phyloP scores from a whole-genome alignment of 2,113 vertebrate species.

The Talpa occidentalis region DNA sequence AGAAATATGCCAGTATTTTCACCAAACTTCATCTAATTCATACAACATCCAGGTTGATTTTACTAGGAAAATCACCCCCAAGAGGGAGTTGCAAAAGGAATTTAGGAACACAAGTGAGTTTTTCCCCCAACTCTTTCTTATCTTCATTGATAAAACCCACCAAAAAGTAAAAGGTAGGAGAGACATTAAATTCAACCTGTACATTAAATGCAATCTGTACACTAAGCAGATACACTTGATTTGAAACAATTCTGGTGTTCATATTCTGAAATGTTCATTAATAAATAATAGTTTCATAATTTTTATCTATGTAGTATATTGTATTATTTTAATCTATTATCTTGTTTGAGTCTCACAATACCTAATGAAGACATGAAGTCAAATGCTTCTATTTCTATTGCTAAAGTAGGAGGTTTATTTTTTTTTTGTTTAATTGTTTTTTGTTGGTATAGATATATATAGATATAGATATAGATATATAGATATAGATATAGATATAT shows the following conservation, averaged over 20 bases:
- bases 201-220: not conserved
- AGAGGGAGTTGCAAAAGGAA: not conserved
- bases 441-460: too few relatives aligned
- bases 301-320: not conserved
- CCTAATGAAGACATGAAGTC: not conserved
- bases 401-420: constrained; percentile 4
- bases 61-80: not conserved
- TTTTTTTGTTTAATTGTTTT: too few relatives aligned
- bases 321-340: not conserved
- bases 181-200: not conserved
- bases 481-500: too few relatives aligned
- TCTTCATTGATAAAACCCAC: not conserved
- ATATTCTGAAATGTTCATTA: not conserved
- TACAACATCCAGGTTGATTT: not conserved
- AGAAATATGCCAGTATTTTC: not conserved
- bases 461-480: too few relatives aligned
- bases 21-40: not conserved
- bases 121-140: not conserved
- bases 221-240: not conserved
- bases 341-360: not conserved
- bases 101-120: not conserved
- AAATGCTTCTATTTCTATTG: constrained; percentile 40
- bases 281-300: not conserved
- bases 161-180: not conserved
- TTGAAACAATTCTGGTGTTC: not conserved